These are phyloP conservation scores for Rousettus madagascariensis DNA, from an alignment of 2,797 vertebrate species.

Conservation along the genomic window DNA sequence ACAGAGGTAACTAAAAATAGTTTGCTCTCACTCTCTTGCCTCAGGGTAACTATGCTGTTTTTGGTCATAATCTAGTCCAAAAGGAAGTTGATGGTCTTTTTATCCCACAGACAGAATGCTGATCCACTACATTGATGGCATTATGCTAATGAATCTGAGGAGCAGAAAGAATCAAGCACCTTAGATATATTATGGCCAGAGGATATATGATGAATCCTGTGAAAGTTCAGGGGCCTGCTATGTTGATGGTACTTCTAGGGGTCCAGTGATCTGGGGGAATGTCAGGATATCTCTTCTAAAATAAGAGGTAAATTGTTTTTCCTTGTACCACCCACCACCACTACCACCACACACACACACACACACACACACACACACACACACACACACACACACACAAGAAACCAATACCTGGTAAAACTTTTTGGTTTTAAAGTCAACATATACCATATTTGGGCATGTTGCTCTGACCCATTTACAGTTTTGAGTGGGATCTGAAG, in stretches of 20 bases:
- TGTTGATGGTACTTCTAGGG: not conserved
- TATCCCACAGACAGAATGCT: not conserved
- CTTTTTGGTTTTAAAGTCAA: conserved; percentile 27
- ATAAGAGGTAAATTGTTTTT: not conserved
- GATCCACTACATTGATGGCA: not conserved
- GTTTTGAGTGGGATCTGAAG: conserved; percentile 36
- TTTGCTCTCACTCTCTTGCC: not conserved
- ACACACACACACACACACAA: too few relatives aligned
- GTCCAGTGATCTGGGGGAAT: not conserved
- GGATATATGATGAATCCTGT: not conserved
- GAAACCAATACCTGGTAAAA: not conserved
- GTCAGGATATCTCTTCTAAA: not conserved
- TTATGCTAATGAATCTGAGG: not conserved
- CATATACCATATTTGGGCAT: not conserved
- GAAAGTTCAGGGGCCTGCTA: not conserved
- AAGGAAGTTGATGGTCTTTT: conserved; percentile 19
- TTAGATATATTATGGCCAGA: not conserved
- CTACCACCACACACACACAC: too few relatives aligned
- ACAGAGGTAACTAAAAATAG: conserved; percentile 26
- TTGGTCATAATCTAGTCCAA: conserved; percentile 8
- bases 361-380: too few relatives aligned
- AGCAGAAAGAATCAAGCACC: not conserved
- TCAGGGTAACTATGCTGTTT: not conserved
- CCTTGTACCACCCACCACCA: not conserved
- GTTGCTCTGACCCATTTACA: conserved; percentile 41